These are phyloP conservation scores for Ariopsis seemanni DNA, from an alignment of 2,113 vertebrate genomes.

Conservation along the genomic window DNA sequence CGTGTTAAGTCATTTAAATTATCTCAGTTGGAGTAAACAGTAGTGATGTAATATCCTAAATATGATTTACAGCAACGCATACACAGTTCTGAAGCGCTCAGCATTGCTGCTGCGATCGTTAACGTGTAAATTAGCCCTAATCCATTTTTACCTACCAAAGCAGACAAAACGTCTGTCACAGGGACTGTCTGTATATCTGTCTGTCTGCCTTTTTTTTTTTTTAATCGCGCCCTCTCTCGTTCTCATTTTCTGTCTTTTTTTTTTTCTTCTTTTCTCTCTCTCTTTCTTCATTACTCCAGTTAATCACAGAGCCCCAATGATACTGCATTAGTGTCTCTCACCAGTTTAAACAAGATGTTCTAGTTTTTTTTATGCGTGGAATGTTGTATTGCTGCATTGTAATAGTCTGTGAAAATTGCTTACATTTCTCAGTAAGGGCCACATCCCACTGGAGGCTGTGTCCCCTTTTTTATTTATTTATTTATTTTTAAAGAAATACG, in stretches of 20 bases:
- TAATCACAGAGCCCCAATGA: background rate
- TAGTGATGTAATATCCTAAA: background rate
- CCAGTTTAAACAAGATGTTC: background rate
- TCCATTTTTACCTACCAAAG: conserved; percentile 14
- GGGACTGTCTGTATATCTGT: background rate
- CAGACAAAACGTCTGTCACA: conserved; percentile 10
- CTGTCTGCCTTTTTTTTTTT: background rate
- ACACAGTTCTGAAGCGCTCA: background rate
- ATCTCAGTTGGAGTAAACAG: background rate
- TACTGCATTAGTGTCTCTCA: background rate
- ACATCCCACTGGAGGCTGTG: background rate
- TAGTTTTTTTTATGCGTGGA: background rate
- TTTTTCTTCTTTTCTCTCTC: background rate
- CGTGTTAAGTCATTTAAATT: background rate
- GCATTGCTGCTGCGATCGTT: conserved; percentile 25
- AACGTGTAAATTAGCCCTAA: conserved; percentile 47
- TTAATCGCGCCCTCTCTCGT: too few species aligned
- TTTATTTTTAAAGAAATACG: background rate
- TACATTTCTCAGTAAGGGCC: background rate
- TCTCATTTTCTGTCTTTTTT: background rate
- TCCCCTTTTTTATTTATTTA: background rate
- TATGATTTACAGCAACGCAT: background rate
- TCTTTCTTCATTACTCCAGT: background rate
- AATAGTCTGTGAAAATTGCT: background rate
- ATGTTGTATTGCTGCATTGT: background rate